Conservation (phyloP, 37 sponge, comb jelly and placozoan species). For the Sycon ciliatum region DNA sequence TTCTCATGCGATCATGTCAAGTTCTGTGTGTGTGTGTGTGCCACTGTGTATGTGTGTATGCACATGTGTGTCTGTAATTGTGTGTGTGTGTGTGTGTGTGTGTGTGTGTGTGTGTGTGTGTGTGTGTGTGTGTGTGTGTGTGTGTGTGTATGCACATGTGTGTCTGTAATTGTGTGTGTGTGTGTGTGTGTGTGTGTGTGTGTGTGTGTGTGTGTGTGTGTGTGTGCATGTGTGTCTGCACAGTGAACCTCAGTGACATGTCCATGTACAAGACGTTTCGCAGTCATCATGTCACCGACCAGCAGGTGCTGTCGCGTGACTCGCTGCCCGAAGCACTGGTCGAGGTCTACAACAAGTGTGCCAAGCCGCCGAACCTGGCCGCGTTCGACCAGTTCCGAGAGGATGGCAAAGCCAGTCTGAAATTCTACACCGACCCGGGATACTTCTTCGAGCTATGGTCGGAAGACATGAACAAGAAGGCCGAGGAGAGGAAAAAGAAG, state of each 20-base stretch:
- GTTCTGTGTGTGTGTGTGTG: too few relatives aligned
- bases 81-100: too few relatives aligned
- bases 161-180: too few relatives aligned
- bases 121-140: too few relatives aligned
- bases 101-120: too few relatives aligned
- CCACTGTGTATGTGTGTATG: too few relatives aligned
- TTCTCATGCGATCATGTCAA: too few relatives aligned
- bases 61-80: too few relatives aligned
- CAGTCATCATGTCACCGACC: slow-evolving; percentile 46
- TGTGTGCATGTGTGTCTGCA: too few relatives aligned
- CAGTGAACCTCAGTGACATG: slow-evolving; percentile 53
- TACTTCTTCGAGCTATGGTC: slow-evolving; percentile 82
- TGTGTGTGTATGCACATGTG: too few relatives aligned
- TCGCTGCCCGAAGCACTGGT: slow-evolving; percentile 68
- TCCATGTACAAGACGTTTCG: slow-evolving; percentile 52
- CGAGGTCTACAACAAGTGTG: slow-evolving; percentile 47
- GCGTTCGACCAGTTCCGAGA: slow-evolving; percentile 64
- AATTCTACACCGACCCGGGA: slow-evolving; percentile 78
- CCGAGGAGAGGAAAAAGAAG: slow-evolving; percentile 42
- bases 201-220: too few relatives aligned
- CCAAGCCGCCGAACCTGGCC: slow-evolving; percentile 55
- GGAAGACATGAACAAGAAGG: slow-evolving; percentile 44
- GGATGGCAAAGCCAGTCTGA: slow-evolving; percentile 62
- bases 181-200: too few relatives aligned
- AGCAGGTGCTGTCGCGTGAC: slow-evolving; percentile 62